Percentiles rank a stretch among this genome's conserved stretches.
phyloP scores from a whole-genome alignment of 1,140 invertebrate genomes.

The Drosophila ohnishii region DNA sequence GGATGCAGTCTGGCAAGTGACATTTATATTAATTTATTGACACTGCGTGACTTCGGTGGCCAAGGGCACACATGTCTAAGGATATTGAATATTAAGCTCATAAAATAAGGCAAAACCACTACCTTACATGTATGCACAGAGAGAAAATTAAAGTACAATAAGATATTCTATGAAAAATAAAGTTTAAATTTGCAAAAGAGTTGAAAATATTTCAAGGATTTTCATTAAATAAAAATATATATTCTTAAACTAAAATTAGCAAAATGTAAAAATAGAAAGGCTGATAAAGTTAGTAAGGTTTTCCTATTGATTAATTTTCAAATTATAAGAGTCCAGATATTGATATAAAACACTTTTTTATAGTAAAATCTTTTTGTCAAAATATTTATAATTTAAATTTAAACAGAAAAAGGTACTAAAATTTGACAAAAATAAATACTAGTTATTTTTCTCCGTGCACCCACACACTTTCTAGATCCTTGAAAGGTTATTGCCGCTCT shows the following conservation, averaged over 20 bases:
- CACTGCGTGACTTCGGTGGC: constrained; percentile 47
- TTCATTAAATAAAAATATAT: background rate
- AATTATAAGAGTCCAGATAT: background rate
- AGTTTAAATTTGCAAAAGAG: background rate
- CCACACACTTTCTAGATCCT: constrained; percentile 24
- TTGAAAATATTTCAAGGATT: background rate
- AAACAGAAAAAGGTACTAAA: fast-evolving
- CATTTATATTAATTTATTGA: constrained; percentile 63
- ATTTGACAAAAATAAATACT: background rate
- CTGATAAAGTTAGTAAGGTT: no score
- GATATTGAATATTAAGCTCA: constrained; percentile 51
- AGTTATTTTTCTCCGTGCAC: background rate
- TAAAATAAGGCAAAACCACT: constrained; percentile 15
- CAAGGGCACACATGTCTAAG: constrained; percentile 36
- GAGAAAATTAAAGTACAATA: background rate
- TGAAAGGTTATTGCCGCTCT: constrained; percentile 16
- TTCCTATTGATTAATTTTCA: background rate
- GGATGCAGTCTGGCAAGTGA: constrained; percentile 51
- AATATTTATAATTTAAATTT: background rate
- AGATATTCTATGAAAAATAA: no score
- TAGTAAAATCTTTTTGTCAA: no score
- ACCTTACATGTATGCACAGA: no score
- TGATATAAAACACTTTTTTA: no score
- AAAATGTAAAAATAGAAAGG: no score
- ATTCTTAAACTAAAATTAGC: background rate